Base-by-base conservation (phyloP, 2,113 vertebrate genomes). In the Maccullochella peelii region DNA sequence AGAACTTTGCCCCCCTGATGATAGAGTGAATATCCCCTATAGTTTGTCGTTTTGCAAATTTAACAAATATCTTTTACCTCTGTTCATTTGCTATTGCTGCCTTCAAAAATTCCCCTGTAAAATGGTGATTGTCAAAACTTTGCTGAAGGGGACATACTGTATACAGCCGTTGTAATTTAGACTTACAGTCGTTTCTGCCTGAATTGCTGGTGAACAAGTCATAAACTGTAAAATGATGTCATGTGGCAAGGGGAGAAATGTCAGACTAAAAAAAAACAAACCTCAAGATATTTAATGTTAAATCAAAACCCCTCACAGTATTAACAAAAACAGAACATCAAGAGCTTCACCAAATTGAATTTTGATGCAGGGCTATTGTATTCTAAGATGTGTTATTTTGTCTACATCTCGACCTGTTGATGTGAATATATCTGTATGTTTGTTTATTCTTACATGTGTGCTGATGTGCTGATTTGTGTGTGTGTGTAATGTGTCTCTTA, bases 381-480 rank as follows among this genome's bases (percentile, higher is more conserved):
- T 59, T 62, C 5, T 68, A 21, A 30, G 38, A 42, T 40, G 2
- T 52, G 36, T 62, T 18, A 7, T 59, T 72, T 57, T 38, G 20
- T 62, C n/a, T 15, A 23, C 33, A 23, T n/a, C 21, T 52, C 11
- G 16, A 6, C 15, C 7, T 40, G 8, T 52, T 47, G 2, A 11
- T 18, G 4, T 63, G 5, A 5, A 0, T 14, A 27, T 73, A 44
- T 30, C 2, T 54, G 1, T 38, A 14, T 16, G 15, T 55, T 18
- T 16, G 25, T 67, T 66, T 5, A 1, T 54, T 62, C 8, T 4
- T 38, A 14, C 7, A 2, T 54, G 27, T n/a, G 44, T 61, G 36
- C 62, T 77, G n/a, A 58, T 21, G 36, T 61, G 36, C 62, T 71
- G 16, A 58, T 73, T 36, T 52, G 18, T 52, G 44, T 47, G 47